These are phyloP conservation scores for Chroicocephalus ridibundus DNA, from an alignment of 2,113 vertebrate species.

Conservation along the genomic window DNA sequence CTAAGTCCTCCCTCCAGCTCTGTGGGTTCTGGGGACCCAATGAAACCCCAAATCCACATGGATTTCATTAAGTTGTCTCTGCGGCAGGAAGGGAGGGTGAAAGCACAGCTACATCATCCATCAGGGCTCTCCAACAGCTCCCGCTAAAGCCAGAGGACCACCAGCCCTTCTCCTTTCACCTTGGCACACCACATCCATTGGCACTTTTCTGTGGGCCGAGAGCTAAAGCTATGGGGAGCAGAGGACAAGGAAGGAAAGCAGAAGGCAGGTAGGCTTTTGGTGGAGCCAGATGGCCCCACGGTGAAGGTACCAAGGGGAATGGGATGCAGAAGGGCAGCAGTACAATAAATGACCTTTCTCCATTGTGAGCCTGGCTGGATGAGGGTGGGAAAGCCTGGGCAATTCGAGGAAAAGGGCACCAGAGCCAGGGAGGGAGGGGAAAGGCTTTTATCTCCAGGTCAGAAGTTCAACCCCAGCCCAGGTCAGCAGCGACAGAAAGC, in stretches of 20 bases:
- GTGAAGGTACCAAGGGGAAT: not conserved
- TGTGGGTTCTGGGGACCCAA: not conserved
- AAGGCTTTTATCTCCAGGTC: constrained; percentile 33
- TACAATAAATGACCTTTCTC: not conserved
- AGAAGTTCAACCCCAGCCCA: constrained; percentile 36
- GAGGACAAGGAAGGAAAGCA: not conserved
- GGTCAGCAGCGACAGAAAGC: not conserved
- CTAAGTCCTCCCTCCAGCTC: not conserved
- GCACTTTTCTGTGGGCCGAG: not conserved
- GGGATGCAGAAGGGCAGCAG: not conserved
- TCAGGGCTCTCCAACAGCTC: not conserved
- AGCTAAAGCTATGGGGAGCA: not conserved
- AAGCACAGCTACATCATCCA: rapidly evolving
- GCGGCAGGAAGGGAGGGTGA: rapidly evolving
- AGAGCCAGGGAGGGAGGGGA: not conserved
- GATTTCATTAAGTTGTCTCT: not conserved
- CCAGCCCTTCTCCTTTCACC: not conserved
- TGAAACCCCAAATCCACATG: rapidly evolving
- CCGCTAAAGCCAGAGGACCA: not conserved
- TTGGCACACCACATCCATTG: rapidly evolving
- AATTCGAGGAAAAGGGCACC: not conserved
- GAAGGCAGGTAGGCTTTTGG: not conserved
- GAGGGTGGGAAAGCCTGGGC: not conserved
- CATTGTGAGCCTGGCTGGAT: not conserved
- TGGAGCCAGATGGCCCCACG: not conserved